These are phyloP conservation scores for Tethya wilhelma DNA, from an alignment of 37 sponge, comb jelly and placozoan genomes.

Conservation along the genomic window DNA sequence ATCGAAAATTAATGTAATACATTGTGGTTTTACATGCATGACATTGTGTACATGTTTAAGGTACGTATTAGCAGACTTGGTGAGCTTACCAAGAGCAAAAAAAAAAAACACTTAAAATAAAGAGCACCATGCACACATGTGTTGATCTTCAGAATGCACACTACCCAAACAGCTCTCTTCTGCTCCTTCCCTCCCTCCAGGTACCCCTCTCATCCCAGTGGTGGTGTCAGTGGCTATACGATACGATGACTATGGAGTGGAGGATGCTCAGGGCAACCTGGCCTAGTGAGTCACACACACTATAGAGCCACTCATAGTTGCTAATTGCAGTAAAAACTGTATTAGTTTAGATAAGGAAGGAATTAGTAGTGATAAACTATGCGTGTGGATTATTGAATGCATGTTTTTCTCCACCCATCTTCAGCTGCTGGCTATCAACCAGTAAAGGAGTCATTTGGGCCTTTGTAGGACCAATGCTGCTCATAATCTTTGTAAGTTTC, in stretches of 20 bases:
- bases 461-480: slow-evolving; percentile 60
- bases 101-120: no score
- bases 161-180: no score
- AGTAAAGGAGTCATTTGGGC: slow-evolving; percentile 59
- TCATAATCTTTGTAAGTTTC: slow-evolving; percentile 49
- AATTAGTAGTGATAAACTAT: no score
- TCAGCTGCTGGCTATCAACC: slow-evolving; percentile 69
- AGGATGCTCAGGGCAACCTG: slow-evolving; percentile 6
- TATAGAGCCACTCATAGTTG: neutral
- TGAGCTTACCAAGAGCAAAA: no score
- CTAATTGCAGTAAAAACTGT: no score
- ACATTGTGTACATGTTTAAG: neutral
- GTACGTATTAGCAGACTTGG: no score
- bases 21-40: no score
- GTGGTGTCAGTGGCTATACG: slow-evolving; percentile 36
- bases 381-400: neutral
- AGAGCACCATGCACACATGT: no score
- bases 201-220: slow-evolving; percentile 41
- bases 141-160: no score
- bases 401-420: neutral
- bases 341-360: no score
- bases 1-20: no score
- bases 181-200: slow-evolving; percentile 13
- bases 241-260: slow-evolving; percentile 38
- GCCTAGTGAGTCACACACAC: slow-evolving; percentile 15